Conservation (phyloP, 2,797 vertebrate species). For the Chrysocyon brachyurus region DNA sequence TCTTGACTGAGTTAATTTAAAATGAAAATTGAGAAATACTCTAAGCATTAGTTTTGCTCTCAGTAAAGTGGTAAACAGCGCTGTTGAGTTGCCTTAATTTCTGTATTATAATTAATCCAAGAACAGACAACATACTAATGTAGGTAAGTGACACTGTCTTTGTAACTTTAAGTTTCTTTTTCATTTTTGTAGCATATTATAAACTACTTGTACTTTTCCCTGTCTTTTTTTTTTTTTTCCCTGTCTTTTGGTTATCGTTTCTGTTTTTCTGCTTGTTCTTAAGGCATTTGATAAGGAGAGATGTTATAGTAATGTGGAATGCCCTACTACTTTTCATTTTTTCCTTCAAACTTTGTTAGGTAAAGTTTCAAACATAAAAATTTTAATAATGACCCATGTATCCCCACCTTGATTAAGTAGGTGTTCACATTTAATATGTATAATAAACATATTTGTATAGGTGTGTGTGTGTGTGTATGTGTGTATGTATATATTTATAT, state of each 20-base stretch:
- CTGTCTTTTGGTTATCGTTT: neutral
- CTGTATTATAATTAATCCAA: neutral
- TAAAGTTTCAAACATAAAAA: conserved; percentile 4
- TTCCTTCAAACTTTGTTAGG: neutral
- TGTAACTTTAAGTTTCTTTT: neutral
- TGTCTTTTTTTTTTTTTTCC: neutral
- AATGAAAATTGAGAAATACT: neutral
- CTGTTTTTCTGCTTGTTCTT: neutral
- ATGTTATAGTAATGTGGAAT: neutral
- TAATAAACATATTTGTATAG: neutral
- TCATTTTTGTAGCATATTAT: neutral
- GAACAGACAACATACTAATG: neutral
- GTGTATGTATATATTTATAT: neutral
- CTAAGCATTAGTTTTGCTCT: neutral
- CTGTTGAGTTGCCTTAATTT: conserved; percentile 8
- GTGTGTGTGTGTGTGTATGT: too few species aligned
- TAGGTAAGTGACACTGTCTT: neutral
- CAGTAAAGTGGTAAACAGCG: neutral
- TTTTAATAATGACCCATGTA: neutral
- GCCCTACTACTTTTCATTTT: neutral
- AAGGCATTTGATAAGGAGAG: neutral
- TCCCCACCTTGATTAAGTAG: neutral
- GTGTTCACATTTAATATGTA: conserved; percentile 9
- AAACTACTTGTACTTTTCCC: neutral
- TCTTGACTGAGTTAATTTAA: conserved; percentile 17